phyloP scores from a whole-genome alignment of 1,140 invertebrate species.

The Drosophila seguyi region DNA sequence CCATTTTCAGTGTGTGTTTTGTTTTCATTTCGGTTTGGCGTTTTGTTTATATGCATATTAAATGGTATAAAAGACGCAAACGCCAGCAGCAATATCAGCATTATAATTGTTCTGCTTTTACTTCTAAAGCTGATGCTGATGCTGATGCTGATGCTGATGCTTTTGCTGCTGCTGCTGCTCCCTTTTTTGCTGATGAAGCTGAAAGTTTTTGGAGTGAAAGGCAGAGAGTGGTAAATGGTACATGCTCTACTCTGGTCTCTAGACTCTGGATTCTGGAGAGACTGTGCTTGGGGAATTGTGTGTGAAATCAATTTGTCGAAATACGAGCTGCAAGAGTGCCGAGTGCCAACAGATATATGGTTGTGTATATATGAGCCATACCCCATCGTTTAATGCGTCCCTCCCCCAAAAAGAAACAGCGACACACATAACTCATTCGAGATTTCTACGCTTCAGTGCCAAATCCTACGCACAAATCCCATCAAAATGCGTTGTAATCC shows the following conservation, averaged over 20 bases:
- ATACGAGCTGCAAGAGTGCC: conserved; percentile 61
- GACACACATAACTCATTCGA: conserved; percentile 63
- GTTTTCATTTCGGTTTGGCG: conserved; percentile 41
- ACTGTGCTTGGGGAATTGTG: conserved; percentile 56
- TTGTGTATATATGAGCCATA: conserved; percentile 24
- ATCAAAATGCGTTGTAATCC: background rate
- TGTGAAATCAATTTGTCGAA: conserved; percentile 81
- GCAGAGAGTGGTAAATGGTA: conserved; percentile 8
- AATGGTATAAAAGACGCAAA: conserved; percentile 52
- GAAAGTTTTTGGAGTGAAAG: conserved; percentile 25
- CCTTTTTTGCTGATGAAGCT: conserved; percentile 55
- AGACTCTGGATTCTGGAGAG: conserved; percentile 1
- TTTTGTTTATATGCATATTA: conserved; percentile 53
- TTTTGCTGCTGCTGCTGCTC: conserved; percentile 9
- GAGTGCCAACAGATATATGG: conserved; percentile 16
- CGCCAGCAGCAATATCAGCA: conserved; percentile 45
- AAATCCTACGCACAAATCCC: conserved; percentile 10
- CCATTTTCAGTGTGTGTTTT: background rate
- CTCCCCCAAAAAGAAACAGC: conserved; percentile 23
- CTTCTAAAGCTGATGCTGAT: conserved; percentile 38
- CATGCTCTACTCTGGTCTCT: background rate
- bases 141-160: conserved; percentile 39
- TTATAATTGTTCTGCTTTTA: conserved; percentile 52
- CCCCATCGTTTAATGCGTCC: conserved; percentile 54
- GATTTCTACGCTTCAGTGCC: conserved; percentile 34